These are phyloP conservation scores for Psammodynastes pulverulentus DNA, from an alignment of 2,113 vertebrate species.

Conservation along the genomic window DNA sequence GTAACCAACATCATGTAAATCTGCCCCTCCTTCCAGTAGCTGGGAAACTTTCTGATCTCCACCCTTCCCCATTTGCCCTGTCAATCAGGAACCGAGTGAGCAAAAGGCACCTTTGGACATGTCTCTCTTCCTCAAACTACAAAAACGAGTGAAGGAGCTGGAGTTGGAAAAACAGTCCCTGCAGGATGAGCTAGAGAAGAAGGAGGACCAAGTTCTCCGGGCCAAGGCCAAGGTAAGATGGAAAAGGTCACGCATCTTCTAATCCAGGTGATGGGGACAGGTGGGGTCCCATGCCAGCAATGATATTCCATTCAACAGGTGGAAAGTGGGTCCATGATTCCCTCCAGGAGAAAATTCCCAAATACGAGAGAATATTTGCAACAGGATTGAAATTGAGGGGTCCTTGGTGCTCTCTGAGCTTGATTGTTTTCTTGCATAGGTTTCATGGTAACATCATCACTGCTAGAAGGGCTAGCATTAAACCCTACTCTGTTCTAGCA, in stretches of 20 bases:
- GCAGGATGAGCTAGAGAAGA: constrained; percentile 92
- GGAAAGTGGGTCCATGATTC: background rate
- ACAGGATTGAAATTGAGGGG: too few species aligned
- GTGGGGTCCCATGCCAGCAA: background rate
- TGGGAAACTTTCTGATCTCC: constrained; percentile 29
- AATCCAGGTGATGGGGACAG: background rate
- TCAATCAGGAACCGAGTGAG: constrained; percentile 80
- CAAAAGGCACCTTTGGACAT: constrained; percentile 87
- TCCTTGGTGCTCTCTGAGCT: background rate
- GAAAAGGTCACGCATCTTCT: background rate
- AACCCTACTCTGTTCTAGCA: background rate
- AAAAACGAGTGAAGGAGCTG: constrained; percentile 92
- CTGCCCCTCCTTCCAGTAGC: constrained; percentile 14
- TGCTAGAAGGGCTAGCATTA: background rate
- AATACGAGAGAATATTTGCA: background rate
- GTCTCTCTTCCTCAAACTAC: constrained; percentile 95
- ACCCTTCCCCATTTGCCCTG: constrained; percentile 9
- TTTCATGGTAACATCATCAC: background rate
- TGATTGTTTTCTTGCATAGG: background rate
- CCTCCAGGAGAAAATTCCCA: too few species aligned
- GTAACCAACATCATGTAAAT: background rate
- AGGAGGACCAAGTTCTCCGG: constrained; percentile 89
- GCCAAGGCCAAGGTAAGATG: constrained; percentile 82
- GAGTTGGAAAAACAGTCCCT: constrained; percentile 94
- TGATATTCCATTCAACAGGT: background rate